These are phyloP conservation scores for Phrynocephalus forsythii DNA, from an alignment of 2,797 vertebrate species.

Conservation along the genomic window DNA sequence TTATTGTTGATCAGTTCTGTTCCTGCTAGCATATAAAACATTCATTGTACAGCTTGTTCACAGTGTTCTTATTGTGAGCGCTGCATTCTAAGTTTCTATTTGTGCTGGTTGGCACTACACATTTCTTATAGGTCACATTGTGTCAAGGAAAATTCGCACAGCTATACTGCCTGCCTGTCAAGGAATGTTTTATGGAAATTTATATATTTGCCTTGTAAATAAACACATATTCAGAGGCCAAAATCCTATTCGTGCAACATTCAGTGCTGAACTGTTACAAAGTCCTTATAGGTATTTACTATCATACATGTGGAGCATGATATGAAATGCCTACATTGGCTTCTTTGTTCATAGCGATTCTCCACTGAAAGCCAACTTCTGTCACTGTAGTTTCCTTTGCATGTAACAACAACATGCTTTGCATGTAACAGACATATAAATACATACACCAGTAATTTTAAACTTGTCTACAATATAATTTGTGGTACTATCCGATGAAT, in stretches of 20 bases:
- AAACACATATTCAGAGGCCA: background rate
- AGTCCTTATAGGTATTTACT: too few relatives aligned
- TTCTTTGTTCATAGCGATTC: too few relatives aligned
- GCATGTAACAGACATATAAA: background rate
- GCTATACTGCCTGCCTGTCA: background rate
- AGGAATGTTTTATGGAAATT: background rate
- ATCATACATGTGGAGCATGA: too few relatives aligned
- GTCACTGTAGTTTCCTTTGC: slow-evolving; percentile 20
- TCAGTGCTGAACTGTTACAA: too few relatives aligned
- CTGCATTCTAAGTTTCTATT: slow-evolving; percentile 52
- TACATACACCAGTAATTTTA: slow-evolving; percentile 29
- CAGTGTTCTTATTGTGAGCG: slow-evolving; percentile 67
- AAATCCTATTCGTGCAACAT: too few relatives aligned
- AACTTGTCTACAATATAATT: slow-evolving; percentile 30
- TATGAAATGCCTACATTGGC: too few relatives aligned
- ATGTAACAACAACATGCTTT: background rate
- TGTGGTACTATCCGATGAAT: slow-evolving; percentile 57
- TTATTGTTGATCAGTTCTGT: slow-evolving; percentile 63
- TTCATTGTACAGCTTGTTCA: slow-evolving; percentile 59
- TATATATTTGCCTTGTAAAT: background rate
- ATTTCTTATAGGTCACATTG: slow-evolving; percentile 57
- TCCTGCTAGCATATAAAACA: slow-evolving; percentile 56
- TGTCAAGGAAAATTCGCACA: slow-evolving; percentile 17
- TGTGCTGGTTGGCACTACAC: slow-evolving; percentile 54
- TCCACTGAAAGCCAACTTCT: background rate